phyloP scores from a whole-genome alignment of 2,113 vertebrate genomes.

The Paradoxurus hermaphroditus region DNA sequence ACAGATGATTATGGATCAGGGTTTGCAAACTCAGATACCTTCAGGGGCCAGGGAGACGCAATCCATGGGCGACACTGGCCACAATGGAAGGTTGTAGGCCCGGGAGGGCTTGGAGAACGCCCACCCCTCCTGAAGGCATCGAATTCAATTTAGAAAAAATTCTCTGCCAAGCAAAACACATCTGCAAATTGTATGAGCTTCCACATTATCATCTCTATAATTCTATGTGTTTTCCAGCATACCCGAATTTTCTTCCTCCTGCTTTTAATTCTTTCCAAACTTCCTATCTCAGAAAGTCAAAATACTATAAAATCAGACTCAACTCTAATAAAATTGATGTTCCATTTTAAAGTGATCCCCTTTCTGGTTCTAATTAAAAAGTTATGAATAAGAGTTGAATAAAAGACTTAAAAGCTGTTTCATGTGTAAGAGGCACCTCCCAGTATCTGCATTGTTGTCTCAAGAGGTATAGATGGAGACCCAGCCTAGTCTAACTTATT shows the following conservation, averaged over 20 bases:
- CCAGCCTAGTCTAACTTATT: not conserved
- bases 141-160: not conserved
- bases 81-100: not conserved
- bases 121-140: not conserved
- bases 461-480: not conserved
- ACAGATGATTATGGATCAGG: not conserved
- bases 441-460: not conserved
- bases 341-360: slow-evolving; percentile 10
- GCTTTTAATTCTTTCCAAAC: slow-evolving; percentile 50
- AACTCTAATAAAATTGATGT: slow-evolving; percentile 44
- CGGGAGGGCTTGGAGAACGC: not conserved
- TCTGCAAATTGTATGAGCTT: not conserved
- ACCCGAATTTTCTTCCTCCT: slow-evolving; percentile 19
- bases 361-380: slow-evolving; percentile 53
- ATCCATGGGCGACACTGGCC: not conserved
- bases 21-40: not conserved
- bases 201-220: not conserved
- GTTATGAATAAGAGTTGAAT: not conserved
- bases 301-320: slow-evolving; percentile 45
- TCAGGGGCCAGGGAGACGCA: not conserved
- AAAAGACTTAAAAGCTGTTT: slow-evolving; percentile 20
- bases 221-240: not conserved
- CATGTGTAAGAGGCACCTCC: not conserved
- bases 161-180: not conserved
- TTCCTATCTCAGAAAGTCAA: slow-evolving; percentile 44